These are phyloP conservation scores for Hybognathus amarus DNA, from an alignment of 2,797 vertebrate species.

Conservation along the genomic window DNA sequence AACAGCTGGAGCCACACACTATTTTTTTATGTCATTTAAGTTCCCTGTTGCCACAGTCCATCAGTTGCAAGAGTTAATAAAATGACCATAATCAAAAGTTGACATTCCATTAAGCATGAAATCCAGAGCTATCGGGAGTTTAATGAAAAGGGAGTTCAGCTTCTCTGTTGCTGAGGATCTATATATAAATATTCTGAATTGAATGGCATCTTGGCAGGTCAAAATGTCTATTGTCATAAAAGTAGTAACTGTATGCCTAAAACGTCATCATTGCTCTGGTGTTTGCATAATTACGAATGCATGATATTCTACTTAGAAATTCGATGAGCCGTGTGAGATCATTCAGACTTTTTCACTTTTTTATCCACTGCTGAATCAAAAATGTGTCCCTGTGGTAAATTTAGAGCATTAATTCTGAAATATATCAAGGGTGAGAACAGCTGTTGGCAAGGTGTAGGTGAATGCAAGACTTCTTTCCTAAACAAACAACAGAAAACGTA, in stretches of 20 bases:
- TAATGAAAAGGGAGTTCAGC: slow-evolving; percentile 38
- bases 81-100: slow-evolving; percentile 33
- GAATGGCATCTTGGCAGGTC: slow-evolving; percentile 2
- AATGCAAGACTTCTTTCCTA: slow-evolving; percentile 49
- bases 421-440: slow-evolving; percentile 58
- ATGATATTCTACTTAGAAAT: slow-evolving; percentile 34
- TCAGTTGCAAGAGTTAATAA: slow-evolving; percentile 38
- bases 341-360: slow-evolving; percentile 35
- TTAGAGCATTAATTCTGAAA: slow-evolving; percentile 53
- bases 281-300: slow-evolving; percentile 36
- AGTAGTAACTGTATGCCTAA: slow-evolving; percentile 7
- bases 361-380: slow-evolving; percentile 40
- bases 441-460: slow-evolving; percentile 44
- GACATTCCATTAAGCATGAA: slow-evolving; percentile 12
- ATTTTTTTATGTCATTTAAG: slow-evolving; percentile 27
- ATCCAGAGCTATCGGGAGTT: slow-evolving; percentile 4
- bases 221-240: slow-evolving; percentile 15
- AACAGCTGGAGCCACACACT: slow-evolving; percentile 18
- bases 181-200: slow-evolving; percentile 1
- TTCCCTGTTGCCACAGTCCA: slow-evolving; percentile 42
- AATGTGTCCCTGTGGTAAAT: slow-evolving; percentile 50
- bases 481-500: slow-evolving; percentile 52
- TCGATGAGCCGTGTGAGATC: slow-evolving; percentile 18
- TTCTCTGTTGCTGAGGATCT: neutral
- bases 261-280: neutral